Conservation (phyloP, 2,888 invertebrate species). For the Caenorhabditis sinica region DNA sequence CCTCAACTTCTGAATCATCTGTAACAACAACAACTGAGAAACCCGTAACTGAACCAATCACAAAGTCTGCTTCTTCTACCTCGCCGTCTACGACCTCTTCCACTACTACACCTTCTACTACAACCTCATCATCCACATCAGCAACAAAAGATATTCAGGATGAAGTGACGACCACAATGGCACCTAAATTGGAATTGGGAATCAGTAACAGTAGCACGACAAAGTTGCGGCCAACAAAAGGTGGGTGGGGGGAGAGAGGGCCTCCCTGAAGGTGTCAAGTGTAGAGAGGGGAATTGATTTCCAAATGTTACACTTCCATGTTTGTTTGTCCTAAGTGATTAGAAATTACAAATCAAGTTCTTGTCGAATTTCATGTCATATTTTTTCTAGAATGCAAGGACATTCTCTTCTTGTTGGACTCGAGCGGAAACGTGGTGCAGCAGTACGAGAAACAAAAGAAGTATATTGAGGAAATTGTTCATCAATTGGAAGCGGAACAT, state of each 20-base stretch:
- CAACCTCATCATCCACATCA: slow-evolving; percentile 35
- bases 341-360: slow-evolving; percentile 48
- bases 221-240: slow-evolving; percentile 43
- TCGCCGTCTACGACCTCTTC: slow-evolving; percentile 17
- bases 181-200: slow-evolving; percentile 20
- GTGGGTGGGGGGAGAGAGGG: slow-evolving; percentile 6
- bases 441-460: slow-evolving; percentile 73
- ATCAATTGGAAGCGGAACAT: slow-evolving; percentile 39
- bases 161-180: slow-evolving; percentile 39
- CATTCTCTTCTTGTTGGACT: slow-evolving; percentile 71
- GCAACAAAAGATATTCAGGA: slow-evolving; percentile 46
- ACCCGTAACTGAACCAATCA: slow-evolving; percentile 53
- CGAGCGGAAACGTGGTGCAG: slow-evolving; percentile 71
- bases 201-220: slow-evolving; percentile 39
- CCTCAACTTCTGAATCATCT: slow-evolving; percentile 27
- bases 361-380: slow-evolving; percentile 9
- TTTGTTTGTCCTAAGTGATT: slow-evolving; percentile 31
- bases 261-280: slow-evolving; percentile 25
- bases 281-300: slow-evolving; percentile 23
- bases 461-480: slow-evolving; percentile 67
- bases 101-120: slow-evolving; percentile 37
- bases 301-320: slow-evolving; percentile 32
- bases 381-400: slow-evolving; percentile 66
- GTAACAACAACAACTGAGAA: slow-evolving; percentile 51
- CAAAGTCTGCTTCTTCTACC: not conserved